These are phyloP conservation scores for Helostoma temminkii DNA, from an alignment of 2,797 vertebrate species.

Conservation along the genomic window DNA sequence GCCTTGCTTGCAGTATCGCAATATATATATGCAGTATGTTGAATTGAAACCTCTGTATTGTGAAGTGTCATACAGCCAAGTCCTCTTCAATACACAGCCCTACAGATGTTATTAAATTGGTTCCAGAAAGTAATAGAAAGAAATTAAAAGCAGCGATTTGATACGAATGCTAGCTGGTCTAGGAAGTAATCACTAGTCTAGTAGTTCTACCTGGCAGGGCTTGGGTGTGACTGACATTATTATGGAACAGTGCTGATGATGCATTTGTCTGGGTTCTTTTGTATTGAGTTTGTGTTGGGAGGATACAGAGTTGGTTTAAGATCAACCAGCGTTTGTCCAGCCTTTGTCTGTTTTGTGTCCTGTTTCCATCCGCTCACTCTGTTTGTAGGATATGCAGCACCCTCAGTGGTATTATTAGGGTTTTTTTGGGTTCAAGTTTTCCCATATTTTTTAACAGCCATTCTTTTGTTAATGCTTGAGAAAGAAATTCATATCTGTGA, in stretches of 20 bases:
- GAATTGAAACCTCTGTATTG: too few species aligned
- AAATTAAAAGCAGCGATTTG: neutral
- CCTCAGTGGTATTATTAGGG: neutral
- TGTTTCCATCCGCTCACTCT: neutral
- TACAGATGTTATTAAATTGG: neutral
- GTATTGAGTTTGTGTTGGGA: constrained; percentile 8
- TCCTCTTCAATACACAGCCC: too few species aligned
- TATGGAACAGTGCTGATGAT: neutral
- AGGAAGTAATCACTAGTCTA: constrained; percentile 6
- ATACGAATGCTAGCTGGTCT: neutral
- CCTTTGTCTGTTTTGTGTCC: neutral
- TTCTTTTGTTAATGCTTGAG: neutral
- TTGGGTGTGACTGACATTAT: constrained; percentile 17
- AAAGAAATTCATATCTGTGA: constrained; percentile 18
- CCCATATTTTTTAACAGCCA: neutral
- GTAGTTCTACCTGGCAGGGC: neutral
- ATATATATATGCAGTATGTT: too few species aligned
- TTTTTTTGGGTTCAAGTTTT: neutral
- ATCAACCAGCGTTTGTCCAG: constrained; percentile 21
- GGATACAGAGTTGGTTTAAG: constrained; percentile 3
- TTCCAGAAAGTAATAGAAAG: neutral
- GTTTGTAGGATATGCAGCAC: neutral
- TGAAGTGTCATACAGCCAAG: too few species aligned
- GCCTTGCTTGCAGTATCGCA: too few species aligned
- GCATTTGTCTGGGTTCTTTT: neutral